Evolutionary conservation across 30 jellyfish, hydroid and myxozoan genomes (phyloP).

Genomic region (Turritopsis rubra): DNA sequence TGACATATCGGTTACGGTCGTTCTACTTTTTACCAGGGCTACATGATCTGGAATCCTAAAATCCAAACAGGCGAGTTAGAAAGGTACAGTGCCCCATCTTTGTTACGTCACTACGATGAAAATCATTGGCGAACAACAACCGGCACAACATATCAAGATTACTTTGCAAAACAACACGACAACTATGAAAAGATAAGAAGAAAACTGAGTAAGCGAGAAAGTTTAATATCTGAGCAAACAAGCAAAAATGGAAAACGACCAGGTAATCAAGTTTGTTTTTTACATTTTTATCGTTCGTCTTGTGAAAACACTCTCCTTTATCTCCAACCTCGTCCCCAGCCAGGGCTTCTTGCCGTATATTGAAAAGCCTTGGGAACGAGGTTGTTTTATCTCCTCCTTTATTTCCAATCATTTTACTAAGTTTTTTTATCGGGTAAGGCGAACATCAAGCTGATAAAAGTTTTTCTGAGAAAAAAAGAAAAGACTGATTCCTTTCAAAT

Average conservation of each 20-base stretch:
- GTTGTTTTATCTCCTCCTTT: no score
- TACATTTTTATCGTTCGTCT: no score
- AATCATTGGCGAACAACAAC: constrained; percentile 13
- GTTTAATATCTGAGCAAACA: background rate
- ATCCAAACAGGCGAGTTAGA: background rate
- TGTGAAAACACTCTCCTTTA: no score
- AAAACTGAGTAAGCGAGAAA: background rate
- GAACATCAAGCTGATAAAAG: background rate
- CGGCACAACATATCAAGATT: constrained; percentile 17
- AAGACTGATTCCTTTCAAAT: no score
- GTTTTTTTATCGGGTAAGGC: no score
- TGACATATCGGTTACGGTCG: no score
- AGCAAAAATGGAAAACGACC: background rate
- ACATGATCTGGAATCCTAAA: constrained; percentile 69
- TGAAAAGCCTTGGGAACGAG: no score
- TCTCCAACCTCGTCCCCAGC: no score
- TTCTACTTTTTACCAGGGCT: constrained; percentile 32
- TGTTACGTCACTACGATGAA: constrained; percentile 9
- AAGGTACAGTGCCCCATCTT: constrained; percentile 20
- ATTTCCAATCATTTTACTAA: no score
- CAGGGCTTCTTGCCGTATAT: no score
- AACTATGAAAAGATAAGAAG: background rate
- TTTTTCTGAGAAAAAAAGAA: no score
- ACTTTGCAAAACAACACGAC: background rate
- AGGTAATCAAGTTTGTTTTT: no score